phyloP scores from a whole-genome alignment of 1,140 invertebrate species.

The Chelonus insularis region DNA sequence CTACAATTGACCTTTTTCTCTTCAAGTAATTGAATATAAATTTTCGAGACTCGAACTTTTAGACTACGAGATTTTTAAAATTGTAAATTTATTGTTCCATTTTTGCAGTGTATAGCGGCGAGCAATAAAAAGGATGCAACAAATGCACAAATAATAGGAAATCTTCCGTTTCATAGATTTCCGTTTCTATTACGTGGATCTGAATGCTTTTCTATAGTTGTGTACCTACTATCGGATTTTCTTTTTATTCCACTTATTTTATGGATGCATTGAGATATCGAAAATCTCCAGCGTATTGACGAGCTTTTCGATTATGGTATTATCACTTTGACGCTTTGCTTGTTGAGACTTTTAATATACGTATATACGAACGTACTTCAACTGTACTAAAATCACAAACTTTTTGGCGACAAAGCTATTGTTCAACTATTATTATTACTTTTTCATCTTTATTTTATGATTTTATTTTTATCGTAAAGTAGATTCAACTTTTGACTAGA shows the following conservation, averaged over 20 bases:
- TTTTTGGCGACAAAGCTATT: neutral
- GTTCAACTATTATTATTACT: neutral
- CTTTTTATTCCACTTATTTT: constrained; percentile 6
- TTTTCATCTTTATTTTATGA: too few relatives aligned
- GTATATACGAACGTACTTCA: neutral
- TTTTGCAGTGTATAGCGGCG: too few relatives aligned
- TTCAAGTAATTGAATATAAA: too few relatives aligned
- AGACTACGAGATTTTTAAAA: neutral
- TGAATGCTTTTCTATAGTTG: neutral
- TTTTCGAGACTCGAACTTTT: too few relatives aligned
- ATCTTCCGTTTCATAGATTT: constrained; percentile 17
- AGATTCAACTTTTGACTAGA: neutral
- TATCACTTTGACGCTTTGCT: constrained; percentile 55
- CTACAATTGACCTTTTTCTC: too few relatives aligned
- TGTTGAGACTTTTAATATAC: constrained; percentile 37
- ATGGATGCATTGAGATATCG: constrained; percentile 26
- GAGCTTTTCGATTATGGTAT: constrained; percentile 44
- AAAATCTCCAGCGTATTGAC: constrained; percentile 35
- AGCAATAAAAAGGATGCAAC: constrained; percentile 13
- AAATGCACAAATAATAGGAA: constrained; percentile 18
- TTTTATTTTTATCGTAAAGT: neutral
- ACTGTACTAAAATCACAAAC: neutral
- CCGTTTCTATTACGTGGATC: constrained; percentile 5
- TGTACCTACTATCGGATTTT: constrained; percentile 6
- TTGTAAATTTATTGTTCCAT: too few relatives aligned